Conservation (phyloP, 2,113 vertebrate species). For the Tenrec ecaudatus region DNA sequence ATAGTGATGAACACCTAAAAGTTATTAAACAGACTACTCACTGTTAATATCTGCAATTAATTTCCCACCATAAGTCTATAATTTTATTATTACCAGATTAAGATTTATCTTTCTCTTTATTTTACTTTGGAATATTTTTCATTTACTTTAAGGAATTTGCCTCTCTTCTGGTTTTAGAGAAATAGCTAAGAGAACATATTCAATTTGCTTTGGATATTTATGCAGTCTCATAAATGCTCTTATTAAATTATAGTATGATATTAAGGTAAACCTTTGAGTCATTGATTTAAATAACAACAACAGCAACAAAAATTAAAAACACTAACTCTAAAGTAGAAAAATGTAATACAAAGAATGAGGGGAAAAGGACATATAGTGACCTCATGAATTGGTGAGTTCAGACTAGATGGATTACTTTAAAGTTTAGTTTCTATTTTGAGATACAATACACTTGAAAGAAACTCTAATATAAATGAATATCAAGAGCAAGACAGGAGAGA, state of each 20-base stretch:
- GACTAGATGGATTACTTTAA: conserved; percentile 73
- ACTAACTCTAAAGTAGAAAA: background rate
- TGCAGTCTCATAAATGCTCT: conserved; percentile 76
- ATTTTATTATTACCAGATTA: conserved; percentile 84
- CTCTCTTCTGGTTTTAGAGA: background rate
- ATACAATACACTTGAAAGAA: conserved; percentile 70
- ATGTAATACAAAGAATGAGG: conserved; percentile 26
- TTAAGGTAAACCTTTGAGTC: conserved; percentile 83
- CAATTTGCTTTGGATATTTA: conserved; percentile 74
- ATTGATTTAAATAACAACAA: conserved; percentile 76
- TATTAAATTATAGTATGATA: conserved; percentile 77
- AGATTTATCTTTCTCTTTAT: conserved; percentile 77
- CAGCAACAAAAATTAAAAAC: background rate
- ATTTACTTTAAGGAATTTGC: conserved; percentile 82
- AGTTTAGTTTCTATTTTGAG: conserved; percentile 79
- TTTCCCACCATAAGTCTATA: conserved; percentile 74
- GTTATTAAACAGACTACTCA: conserved; percentile 82
- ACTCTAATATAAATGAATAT: conserved; percentile 64
- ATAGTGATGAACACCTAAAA: conserved; percentile 81
- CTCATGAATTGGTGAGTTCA: conserved; percentile 65
- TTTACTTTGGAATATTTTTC: conserved; percentile 78
- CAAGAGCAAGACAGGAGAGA: conserved; percentile 63
- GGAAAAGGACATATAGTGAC: conserved; percentile 68
- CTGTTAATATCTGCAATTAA: conserved; percentile 81
- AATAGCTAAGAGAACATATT: too few relatives aligned